Base-by-base conservation (phyloP, 2,888 invertebrate species). In the Cephus runcator region DNA sequence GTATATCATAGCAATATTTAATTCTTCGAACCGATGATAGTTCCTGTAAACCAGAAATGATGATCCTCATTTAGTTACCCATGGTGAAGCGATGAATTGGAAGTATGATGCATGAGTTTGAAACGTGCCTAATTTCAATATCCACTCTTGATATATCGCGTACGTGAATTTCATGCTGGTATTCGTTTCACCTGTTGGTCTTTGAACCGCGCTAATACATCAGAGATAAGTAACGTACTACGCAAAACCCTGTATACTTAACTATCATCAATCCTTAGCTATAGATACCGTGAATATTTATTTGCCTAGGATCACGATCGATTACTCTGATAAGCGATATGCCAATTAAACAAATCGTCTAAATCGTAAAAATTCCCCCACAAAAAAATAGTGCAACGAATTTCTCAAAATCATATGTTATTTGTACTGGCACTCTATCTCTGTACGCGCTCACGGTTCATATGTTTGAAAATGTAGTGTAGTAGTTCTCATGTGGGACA, bases 251-350 rank as follows among this genome's bases (percentile, higher is more conserved):
- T 69, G n/a, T 36, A 73, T 76, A 75, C 75, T 69, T 73, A 40
- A 34, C 73, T 34, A 76, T 77, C 76, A 77, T 83, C 83, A 76
- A 83, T 83, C 75, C 75, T 75, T 34, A 35, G 73, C 31, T 11
- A 71, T 79, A 73, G 77, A 76, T 82, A 83, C 79, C 75, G 81
- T 56, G 56, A 56, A 76, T 75, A 75, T 81, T 85, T 82, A 77
- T 80, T 81, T 78, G 76, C 71, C 76, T 77, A 75, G 76, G 80
- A 83, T 79, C 81, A 79, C 78, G 77, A 73, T 71, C 76, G 79
- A 79, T 73, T 79, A 77, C 77, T 23, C 56, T 56, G 56, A 56
- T 56, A 56, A 56, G 56, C 23, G 9, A 56, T 56, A 56, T 56
- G 56, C 56, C 56, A 56, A 56, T 23, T 56, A 56, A 56, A 56